Base-by-base conservation (phyloP, 2,797 vertebrate genomes). In the Garrulus glandarius region DNA sequence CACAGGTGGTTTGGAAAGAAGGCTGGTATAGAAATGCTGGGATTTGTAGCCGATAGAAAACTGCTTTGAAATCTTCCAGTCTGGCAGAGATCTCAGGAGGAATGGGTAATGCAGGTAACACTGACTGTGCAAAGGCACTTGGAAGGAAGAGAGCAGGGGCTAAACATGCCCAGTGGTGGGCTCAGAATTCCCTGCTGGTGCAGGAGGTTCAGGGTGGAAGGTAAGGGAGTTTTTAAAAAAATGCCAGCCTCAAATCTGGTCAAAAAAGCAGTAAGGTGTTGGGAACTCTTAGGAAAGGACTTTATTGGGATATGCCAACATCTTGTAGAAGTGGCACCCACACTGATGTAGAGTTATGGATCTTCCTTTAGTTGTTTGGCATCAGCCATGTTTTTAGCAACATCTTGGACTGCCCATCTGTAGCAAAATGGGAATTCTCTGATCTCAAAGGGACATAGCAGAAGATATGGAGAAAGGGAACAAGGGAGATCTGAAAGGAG, bases 121-220 rank as follows among this genome's bases (percentile, higher is more conserved):
- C 16, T 46, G 29, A 4, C 43, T 32, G 61, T 34, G 46, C 43
- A 52, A 29, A 24, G 23, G 37, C 5, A 30, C 0, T 0, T 10
- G 64, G 36, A 68, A 39, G 37, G 88, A 49, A 72, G n/a, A 63
- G 69, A 53, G 20, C 47, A 0, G 1, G 23, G 36, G 18, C 17
- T 53, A 15, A 44, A 11, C 5, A 0, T 24, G 46, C 11, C 6
- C 4, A 5, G 16, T 11, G 37, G 7, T 56, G 37, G 56, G 61
- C 84, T 86, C 36, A 3, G n/a, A 76, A 39, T 57, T 59, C 11
- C 15, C 52, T 68, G 20, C 53, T 80, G 64, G 53, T 29, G 3
- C 23, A 68, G 61, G 20, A 88, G n/a, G 32, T 53, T 9, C 56
- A 36, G 11, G 61, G 20, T n/a, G 57, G 36, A 68, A 77, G 24